Evolutionary conservation across 2,797 vertebrate species (phyloP).

Genomic region (Gymnodraco acuticeps): DNA sequence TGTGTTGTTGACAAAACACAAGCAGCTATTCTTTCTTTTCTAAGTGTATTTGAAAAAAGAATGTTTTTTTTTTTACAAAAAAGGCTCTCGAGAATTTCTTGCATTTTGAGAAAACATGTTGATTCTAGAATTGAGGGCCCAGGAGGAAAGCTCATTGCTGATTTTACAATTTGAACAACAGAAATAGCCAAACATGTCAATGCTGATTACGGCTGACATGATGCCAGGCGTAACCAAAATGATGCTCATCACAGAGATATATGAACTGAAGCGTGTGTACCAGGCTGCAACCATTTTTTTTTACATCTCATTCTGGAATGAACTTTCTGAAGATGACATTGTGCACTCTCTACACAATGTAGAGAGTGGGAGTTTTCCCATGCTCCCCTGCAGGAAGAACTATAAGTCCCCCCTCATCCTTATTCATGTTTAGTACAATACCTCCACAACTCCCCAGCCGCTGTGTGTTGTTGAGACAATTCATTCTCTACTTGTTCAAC

Average conservation of each 20-base stretch:
- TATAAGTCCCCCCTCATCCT: slow-evolving; percentile 45
- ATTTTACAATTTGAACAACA: slow-evolving; percentile 30
- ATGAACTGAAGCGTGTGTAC: slow-evolving; percentile 30
- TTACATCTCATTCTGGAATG: slow-evolving; percentile 49
- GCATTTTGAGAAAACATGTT: slow-evolving; percentile 16
- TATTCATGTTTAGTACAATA: slow-evolving; percentile 58
- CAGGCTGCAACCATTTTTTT: slow-evolving; percentile 45
- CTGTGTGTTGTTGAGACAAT: slow-evolving; percentile 42
- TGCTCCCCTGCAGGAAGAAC: slow-evolving; percentile 29
- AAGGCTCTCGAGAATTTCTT: not conserved
- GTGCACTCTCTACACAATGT: slow-evolving; percentile 49
- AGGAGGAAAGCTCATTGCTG: slow-evolving; percentile 20
- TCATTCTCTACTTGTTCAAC: slow-evolving; percentile 43
- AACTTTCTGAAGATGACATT: slow-evolving; percentile 65
- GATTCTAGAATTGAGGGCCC: not conserved
- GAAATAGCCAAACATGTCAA: slow-evolving; percentile 42
- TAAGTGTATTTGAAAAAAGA: not conserved
- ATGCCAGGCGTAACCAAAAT: slow-evolving; percentile 43
- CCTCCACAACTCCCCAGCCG: slow-evolving; percentile 32
- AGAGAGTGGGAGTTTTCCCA: slow-evolving; percentile 28
- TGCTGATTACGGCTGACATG: slow-evolving; percentile 41
- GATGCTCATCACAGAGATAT: slow-evolving; percentile 42
- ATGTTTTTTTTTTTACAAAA: not conserved
- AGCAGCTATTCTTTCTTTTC: not conserved
- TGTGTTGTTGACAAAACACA: not conserved